These are phyloP conservation scores for Automeris io DNA, from an alignment of 2,888 invertebrate species.

Conservation along the genomic window DNA sequence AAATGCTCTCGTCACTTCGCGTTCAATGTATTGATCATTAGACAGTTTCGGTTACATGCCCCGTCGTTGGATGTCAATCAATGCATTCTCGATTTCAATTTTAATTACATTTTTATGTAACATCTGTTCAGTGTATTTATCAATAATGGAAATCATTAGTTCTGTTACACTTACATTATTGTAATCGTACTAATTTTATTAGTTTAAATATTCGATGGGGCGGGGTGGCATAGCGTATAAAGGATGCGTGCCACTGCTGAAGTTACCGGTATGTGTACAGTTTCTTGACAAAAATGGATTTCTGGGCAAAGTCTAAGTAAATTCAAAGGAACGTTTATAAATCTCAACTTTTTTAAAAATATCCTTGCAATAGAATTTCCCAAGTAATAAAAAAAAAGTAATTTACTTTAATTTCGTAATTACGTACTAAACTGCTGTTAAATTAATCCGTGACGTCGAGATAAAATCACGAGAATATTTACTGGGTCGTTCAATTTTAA, in stretches of 20 bases:
- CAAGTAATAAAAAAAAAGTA: too few relatives aligned
- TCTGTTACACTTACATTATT: neutral
- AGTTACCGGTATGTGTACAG: too few relatives aligned
- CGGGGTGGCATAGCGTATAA: too few relatives aligned
- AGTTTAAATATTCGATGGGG: neutral
- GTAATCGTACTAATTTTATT: neutral
- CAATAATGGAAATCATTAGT: constrained; percentile 1
- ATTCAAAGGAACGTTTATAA: too few relatives aligned
- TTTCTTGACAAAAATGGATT: too few relatives aligned
- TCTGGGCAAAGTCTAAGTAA: too few relatives aligned
- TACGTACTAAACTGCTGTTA: neutral
- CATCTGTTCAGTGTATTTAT: neutral
- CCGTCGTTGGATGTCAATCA: constrained; percentile 21
- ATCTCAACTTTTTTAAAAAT: too few relatives aligned
- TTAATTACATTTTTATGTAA: neutral
- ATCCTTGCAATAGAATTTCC: too few relatives aligned
- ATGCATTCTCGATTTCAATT: constrained; percentile 2
- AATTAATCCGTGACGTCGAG: constrained; percentile 9
- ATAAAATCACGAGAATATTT: constrained; percentile 11
- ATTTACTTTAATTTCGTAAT: neutral
- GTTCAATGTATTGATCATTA: constrained; percentile 21
- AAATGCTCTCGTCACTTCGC: constrained; percentile 5
- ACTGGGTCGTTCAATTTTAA: neutral
- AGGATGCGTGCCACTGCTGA: too few relatives aligned
- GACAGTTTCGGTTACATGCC: constrained; percentile 25